phyloP scores from a whole-genome alignment of 2,113 vertebrate genomes.

The Heliornis fulica region DNA sequence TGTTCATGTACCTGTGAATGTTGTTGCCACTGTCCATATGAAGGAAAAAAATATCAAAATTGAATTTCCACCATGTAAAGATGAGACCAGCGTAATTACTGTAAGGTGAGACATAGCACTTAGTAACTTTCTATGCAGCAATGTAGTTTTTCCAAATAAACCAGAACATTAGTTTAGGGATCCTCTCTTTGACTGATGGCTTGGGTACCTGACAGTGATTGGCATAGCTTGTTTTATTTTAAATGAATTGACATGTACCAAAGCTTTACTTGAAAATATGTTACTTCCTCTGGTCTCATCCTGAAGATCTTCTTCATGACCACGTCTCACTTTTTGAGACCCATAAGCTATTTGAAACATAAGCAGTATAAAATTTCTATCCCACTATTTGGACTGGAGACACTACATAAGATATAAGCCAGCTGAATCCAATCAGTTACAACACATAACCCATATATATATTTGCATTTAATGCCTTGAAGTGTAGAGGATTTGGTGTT shows the following conservation, averaged over 20 bases:
- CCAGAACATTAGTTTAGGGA: neutral
- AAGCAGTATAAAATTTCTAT: neutral
- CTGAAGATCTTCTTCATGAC: neutral
- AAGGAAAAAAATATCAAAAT: conserved; percentile 59
- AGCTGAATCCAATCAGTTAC: conserved; percentile 11
- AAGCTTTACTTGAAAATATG: neutral
- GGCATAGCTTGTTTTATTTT: neutral
- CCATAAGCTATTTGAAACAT: neutral
- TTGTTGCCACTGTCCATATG: neutral
- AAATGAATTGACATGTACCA: neutral
- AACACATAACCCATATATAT: neutral
- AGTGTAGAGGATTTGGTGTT: conserved; percentile 27
- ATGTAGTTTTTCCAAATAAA: neutral
- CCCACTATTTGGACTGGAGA: neutral
- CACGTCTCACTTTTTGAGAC: neutral
- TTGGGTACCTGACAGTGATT: neutral
- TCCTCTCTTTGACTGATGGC: neutral
- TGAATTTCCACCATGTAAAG: conserved; percentile 45
- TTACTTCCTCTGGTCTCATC: neutral
- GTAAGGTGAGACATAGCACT: conserved; percentile 32
- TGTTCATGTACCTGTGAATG: conserved; percentile 24
- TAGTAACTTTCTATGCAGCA: neutral
- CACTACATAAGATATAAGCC: neutral
- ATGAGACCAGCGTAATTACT: conserved; percentile 42
- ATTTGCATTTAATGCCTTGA: conserved; percentile 19